Evolutionary conservation across 1,140 invertebrate species (phyloP), one percentile per base, ranked within the genome.

Genomic region (Eueides isabella): DNA sequence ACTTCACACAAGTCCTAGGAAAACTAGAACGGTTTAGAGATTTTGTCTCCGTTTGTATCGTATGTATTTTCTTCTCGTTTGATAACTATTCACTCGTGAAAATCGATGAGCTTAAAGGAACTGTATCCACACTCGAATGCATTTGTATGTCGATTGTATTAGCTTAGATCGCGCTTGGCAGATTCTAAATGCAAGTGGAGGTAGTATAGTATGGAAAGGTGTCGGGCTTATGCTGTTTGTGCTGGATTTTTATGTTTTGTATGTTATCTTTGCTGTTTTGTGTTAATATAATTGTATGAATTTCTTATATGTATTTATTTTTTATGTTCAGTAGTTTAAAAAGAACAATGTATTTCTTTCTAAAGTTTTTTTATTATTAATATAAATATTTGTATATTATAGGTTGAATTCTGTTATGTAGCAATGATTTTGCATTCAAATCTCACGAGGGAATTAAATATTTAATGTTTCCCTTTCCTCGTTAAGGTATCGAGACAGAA

Each of bases 11-110:
- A 55, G 44, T 44, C n/a, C 44, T 55, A 55, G 44, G 19, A 55
- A 55, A 26, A 55, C 48, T 55, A 55, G 48, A 55, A 55, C 48
- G 48, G 48, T 55, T 55, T 55, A 55, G 23, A 19, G 48, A 55
- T 55, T 55, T 55, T 55, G 48, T 55, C 48, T 55, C 23, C 48
- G 26, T 55, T 19, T 55, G 23, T 55, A 23, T 55, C 48, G 9
- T 68, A 19, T 55, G 44, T 68, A 55, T 44, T 68, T 68, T 68
- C 67, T 68, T 68, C 26, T 12, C 61, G 69, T 71, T 71, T 71
- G 69, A 69, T 61, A 48, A 71, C 61, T 64, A 71, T 71, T 71
- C 26, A 64, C 19, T 64, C 69, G 69, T 71, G 61, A 71, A 71
- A 67, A 55, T 67, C 64, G 64, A 55, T 55, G 48, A 5, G 35